Conservation (phyloP, 2,113 vertebrate genomes). For the Entelurus aequoreus region DNA sequence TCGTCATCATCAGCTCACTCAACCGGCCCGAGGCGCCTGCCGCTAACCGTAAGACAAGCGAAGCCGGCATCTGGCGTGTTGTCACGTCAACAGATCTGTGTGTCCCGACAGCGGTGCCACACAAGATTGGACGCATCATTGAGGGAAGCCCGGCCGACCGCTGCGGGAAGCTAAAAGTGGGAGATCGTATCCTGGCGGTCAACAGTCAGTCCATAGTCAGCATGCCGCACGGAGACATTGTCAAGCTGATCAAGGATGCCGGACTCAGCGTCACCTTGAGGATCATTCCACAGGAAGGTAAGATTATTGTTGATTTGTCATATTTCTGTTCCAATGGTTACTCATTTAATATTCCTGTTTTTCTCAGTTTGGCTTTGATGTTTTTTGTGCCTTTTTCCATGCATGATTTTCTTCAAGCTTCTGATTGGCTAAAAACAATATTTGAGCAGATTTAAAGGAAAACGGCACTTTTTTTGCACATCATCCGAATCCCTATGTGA, state of each 20-base stretch:
- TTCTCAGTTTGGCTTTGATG: too few species aligned
- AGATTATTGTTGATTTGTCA: conserved; percentile 41
- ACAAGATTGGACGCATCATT: conserved; percentile 98
- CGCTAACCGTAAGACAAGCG: conserved; percentile 78
- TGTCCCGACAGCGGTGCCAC: conserved; percentile 81
- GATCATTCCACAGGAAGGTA: conserved; percentile 97
- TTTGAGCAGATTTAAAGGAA: too few species aligned
- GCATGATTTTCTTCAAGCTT: too few species aligned
- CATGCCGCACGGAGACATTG: conserved; percentile 98
- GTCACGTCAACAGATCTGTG: not conserved
- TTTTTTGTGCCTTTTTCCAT: too few species aligned
- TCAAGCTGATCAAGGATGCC: conserved; percentile 98
- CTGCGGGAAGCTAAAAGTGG: conserved; percentile 93
- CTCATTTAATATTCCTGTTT: too few species aligned
- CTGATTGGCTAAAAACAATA: too few species aligned
- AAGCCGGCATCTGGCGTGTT: not conserved
- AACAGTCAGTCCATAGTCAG: conserved; percentile 94
- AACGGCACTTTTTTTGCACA: too few species aligned
- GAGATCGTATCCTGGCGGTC: conserved; percentile 96
- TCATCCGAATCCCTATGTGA: too few species aligned
- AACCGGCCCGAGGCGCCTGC: conserved; percentile 86
- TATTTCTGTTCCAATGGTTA: too few species aligned
- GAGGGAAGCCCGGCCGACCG: conserved; percentile 96
- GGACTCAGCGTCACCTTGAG: conserved; percentile 94
- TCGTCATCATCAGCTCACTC: conserved; percentile 97